Conservation (phyloP, 2,888 invertebrate species). For the Gastracanthus pulcherrimus region DNA sequence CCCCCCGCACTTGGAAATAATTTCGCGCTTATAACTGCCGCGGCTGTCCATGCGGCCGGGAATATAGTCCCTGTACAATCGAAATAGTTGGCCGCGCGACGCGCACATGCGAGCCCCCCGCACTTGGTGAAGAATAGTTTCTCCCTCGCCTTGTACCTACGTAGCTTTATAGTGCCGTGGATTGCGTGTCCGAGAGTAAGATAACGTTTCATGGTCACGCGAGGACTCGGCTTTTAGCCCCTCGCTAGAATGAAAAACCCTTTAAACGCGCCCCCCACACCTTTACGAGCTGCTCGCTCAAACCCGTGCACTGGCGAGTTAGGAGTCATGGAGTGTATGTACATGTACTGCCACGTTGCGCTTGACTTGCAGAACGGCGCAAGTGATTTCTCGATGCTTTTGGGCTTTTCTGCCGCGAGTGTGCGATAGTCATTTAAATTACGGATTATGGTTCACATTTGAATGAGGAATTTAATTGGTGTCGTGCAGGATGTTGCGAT, state of each 20-base stretch:
- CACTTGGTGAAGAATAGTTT: not conserved
- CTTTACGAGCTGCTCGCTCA: slow-evolving; percentile 34
- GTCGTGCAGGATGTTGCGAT: too few relatives aligned
- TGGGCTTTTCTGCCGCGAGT: too few relatives aligned
- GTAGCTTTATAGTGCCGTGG: not conserved
- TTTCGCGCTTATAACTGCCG: slow-evolving; percentile 1
- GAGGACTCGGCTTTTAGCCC: slow-evolving; percentile 42
- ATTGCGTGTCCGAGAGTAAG: slow-evolving; percentile 20
- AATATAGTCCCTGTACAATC: too few relatives aligned
- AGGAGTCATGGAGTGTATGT: too few relatives aligned
- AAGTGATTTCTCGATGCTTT: slow-evolving; percentile 20
- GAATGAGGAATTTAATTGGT: too few relatives aligned
- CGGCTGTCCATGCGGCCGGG: not conserved
- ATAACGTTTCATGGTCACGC: slow-evolving; percentile 57
- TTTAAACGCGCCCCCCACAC: slow-evolving; percentile 44
- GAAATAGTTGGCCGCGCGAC: slow-evolving; percentile 31
- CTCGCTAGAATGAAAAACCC: too few relatives aligned
- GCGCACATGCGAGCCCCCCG: not conserved
- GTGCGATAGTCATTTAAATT: too few relatives aligned
- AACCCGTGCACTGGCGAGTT: too few relatives aligned
- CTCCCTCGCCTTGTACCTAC: not conserved
- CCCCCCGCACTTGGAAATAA: slow-evolving; percentile 25
- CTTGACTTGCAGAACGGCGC: slow-evolving; percentile 8
- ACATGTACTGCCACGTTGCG: not conserved
- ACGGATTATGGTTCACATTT: too few relatives aligned